Evolutionary conservation across 2,888 invertebrate genomes (phyloP).

Genomic region (Sesia bembeciformis): DNA sequence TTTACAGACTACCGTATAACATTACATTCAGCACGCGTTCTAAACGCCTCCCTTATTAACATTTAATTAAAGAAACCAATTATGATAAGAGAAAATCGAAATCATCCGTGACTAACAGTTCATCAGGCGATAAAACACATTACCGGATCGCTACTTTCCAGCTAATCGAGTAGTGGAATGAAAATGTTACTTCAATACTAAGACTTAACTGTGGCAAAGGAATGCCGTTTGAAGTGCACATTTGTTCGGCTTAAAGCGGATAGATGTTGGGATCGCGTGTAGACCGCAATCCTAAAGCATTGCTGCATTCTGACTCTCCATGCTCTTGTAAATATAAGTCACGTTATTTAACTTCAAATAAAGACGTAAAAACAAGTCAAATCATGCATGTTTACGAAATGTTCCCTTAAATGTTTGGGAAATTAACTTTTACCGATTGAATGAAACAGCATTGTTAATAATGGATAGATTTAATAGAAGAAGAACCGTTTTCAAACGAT

Average conservation of each 20-base stretch:
- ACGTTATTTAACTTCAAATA: too few relatives aligned
- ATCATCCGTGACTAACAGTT: conserved; percentile 1
- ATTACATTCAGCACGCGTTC: too few relatives aligned
- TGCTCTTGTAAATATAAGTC: too few relatives aligned
- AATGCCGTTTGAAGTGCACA: conserved; percentile 27
- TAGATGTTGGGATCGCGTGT: conserved; percentile 44
- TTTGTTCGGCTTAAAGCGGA: conserved; percentile 33
- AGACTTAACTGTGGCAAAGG: conserved; percentile 18
- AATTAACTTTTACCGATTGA: too few relatives aligned
- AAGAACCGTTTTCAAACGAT: too few relatives aligned
- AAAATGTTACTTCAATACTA: conserved; percentile 23
- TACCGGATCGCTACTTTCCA: conserved; percentile 16
- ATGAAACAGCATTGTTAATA: too few relatives aligned
- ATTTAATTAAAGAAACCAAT: conserved; percentile 2
- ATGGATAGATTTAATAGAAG: too few relatives aligned
- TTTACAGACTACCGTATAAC: conserved; percentile 2
- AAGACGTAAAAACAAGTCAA: too few relatives aligned
- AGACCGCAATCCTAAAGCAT: conserved; percentile 23
- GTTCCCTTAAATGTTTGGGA: too few relatives aligned
- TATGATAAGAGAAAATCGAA: conserved; percentile 4
- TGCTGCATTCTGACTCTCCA: neutral
- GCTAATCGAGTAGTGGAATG: conserved; percentile 19
- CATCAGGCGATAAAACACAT: conserved; percentile 19
- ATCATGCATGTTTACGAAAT: too few relatives aligned
- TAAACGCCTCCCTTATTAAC: neutral